Evolutionary conservation across 2,888 invertebrate genomes (phyloP).

Genomic region (Ashinkailepas kermadecensis): DNA sequence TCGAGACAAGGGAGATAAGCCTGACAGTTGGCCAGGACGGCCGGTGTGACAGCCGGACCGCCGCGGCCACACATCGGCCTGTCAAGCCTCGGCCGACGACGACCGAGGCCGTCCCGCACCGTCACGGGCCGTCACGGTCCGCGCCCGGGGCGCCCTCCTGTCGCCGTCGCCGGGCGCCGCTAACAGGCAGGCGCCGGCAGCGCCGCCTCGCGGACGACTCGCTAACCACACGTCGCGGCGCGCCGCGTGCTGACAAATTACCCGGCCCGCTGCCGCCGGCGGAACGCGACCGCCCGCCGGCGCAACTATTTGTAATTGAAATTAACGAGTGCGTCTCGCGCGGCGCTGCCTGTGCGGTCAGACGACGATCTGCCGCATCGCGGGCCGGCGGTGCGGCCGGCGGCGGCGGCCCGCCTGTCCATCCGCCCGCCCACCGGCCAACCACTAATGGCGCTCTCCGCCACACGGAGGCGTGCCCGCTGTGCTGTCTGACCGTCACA

Average conservation of each 20-base stretch:
- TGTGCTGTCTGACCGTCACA: too few relatives aligned
- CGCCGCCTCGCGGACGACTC: not conserved
- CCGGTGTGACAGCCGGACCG: too few relatives aligned
- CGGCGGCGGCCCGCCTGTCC: constrained; percentile 51
- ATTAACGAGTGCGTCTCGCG: constrained; percentile 32
- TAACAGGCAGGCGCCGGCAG: not conserved
- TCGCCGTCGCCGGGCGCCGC: not conserved
- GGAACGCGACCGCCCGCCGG: not conserved
- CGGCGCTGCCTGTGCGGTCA: not conserved
- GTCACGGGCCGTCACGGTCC: not conserved
- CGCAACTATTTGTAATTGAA: constrained; percentile 15
- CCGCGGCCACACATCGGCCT: too few relatives aligned
- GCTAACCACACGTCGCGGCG: not conserved
- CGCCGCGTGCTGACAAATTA: not conserved
- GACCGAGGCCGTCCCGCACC: too few relatives aligned
- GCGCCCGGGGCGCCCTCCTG: not conserved
- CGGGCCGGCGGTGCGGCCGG: constrained; percentile 57
- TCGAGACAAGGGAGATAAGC: too few relatives aligned
- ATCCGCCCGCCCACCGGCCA: too few relatives aligned
- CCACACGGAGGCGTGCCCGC: too few relatives aligned
- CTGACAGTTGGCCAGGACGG: too few relatives aligned
- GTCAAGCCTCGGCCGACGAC: too few relatives aligned
- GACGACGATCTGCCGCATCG: constrained; percentile 31
- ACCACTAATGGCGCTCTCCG: not conserved
- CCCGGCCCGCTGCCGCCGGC: not conserved